Conservation (phyloP, 2,113 vertebrate species). For the Pelvicachromis taeniatus region DNA sequence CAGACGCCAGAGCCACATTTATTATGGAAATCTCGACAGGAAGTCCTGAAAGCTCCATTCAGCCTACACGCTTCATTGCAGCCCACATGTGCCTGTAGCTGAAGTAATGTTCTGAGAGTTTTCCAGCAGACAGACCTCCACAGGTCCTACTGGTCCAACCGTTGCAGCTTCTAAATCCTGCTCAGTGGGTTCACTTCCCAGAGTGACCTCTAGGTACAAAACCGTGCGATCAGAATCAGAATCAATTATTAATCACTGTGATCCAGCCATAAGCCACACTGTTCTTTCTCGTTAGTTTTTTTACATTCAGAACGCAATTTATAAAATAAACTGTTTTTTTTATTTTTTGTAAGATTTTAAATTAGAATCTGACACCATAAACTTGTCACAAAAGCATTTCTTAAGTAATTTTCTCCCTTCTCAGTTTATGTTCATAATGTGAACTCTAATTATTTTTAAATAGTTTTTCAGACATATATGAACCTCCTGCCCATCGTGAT, state of each 20-base stretch:
- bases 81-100: background rate
- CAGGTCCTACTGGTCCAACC: background rate
- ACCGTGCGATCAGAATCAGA: background rate
- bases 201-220: background rate
- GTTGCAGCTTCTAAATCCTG: background rate
- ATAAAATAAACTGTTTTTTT: background rate
- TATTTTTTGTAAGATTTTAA: background rate
- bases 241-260: background rate
- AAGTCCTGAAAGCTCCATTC: background rate
- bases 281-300: background rate
- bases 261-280: background rate
- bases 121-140: background rate
- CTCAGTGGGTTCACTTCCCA: background rate
- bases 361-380: background rate
- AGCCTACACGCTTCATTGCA: background rate
- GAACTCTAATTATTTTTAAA: background rate
- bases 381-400: background rate
- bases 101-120: background rate
- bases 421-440: background rate
- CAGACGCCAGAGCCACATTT: slow-evolving; percentile 38
- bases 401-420: background rate
- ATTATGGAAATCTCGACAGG: slow-evolving; percentile 56
- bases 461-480: background rate
- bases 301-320: background rate
- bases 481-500: background rate